These are phyloP conservation scores for Hippocampus guttulatus DNA, from an alignment of 2,113 vertebrate genomes.

Conservation along the genomic window DNA sequence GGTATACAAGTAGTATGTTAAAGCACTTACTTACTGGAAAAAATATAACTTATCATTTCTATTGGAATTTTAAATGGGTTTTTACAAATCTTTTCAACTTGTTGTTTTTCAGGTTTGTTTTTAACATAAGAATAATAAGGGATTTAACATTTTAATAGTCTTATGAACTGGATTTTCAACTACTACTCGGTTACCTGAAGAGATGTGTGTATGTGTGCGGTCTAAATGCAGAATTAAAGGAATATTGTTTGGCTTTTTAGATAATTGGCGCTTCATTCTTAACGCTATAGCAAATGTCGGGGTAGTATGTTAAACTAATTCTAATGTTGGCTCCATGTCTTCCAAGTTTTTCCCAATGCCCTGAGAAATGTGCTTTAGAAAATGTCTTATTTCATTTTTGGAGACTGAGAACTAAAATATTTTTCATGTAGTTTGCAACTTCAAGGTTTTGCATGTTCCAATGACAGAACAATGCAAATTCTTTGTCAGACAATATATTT, in stretches of 20 bases:
- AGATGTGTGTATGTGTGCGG: not conserved
- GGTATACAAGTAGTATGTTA: not conserved
- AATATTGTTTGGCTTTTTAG: constrained; percentile 18
- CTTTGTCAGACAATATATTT: not conserved
- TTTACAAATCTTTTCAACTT: not conserved
- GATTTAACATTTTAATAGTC: not conserved
- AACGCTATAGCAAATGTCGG: constrained; percentile 28
- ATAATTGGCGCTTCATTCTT: constrained; percentile 43
- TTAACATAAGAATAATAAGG: not conserved
- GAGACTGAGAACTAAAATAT: not conserved
- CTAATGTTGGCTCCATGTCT: not conserved
- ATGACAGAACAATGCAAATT: not conserved
- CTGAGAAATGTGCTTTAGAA: not conserved
- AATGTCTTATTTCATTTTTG: not conserved
- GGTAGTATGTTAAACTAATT: constrained; percentile 18
- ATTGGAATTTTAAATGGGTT: not conserved
- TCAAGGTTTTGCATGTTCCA: not conserved
- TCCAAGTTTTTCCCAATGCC: not conserved
- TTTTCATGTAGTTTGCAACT: not conserved
- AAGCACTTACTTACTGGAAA: not conserved
- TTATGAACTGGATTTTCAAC: constrained; percentile 24
- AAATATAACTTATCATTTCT: not conserved
- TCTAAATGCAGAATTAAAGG: not conserved
- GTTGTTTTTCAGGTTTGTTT: not conserved
- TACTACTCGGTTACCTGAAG: constrained; percentile 27